Evolutionary conservation across 2,888 invertebrate species (phyloP), one percentile per base, ranked within the genome.

Genomic region (Nasonia oneida): DNA sequence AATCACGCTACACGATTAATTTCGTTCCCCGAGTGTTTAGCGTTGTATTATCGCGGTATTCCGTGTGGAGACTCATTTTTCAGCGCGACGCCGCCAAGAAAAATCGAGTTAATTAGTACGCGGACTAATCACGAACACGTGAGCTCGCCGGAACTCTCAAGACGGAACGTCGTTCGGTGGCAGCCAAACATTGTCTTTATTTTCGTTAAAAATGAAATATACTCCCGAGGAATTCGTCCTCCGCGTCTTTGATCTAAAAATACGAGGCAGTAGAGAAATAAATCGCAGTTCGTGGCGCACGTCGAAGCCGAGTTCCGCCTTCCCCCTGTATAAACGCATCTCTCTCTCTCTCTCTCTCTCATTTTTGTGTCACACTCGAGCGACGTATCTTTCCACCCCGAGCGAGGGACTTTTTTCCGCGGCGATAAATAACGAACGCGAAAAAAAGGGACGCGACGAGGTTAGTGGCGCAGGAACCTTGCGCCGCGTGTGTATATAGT

Each of bases 391-490:
- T 74, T 47, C 64, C 15, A 0, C 53, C 39, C 23, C 15, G 29
- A 33, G 0, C 29, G 29, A 37, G 33, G 14, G 29, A 47, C 53
- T 57, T 67, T 84, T 80, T 73, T 78, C 29, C 57, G 3, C 57
- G 4, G 74, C 73, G 87, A 88, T 85, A 85, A 87, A 81, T 83
- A 50, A 84, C 74, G 79, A 61, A 82, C 79, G 71, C 73, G 78
- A 81, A 81, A 42, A 74, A 83, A 83, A 83, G n/a, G 47, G 71
- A 64, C 81, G 3, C 73, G 39, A 6, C 53, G 79, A 74, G 84
- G 84, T 74, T 78, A 84, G 74, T 80, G 64, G 84, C 74, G n/a
- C n/a, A 61, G n/a, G n/a, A 1, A n/a, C 57, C 57, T 57, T 57
- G 57, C 18, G 53, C 5, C 0, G n/a, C 3, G 15, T 50, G 8